A percentile compares a stretch with the other conserved stretches of the same genome.
phyloP scores from a whole-genome alignment of 2,113 vertebrate species.

The Ictalurus punctatus region DNA sequence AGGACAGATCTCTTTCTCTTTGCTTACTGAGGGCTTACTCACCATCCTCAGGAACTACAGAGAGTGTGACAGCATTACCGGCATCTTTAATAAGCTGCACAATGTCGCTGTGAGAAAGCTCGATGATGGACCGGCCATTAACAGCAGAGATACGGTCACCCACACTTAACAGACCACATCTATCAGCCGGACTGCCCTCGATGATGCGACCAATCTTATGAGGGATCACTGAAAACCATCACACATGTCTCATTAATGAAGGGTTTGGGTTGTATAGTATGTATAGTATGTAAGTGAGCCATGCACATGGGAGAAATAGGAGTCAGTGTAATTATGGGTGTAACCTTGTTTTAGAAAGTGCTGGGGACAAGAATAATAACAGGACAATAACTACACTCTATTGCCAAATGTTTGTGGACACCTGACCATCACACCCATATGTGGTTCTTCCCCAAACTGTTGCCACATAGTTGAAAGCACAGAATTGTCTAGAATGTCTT shows the following conservation, averaged over 20 bases:
- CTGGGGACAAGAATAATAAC: not conserved
- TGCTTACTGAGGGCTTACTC: constrained; percentile 31
- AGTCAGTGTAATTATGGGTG: not conserved
- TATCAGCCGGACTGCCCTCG: constrained; percentile 92
- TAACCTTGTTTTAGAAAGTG: not conserved
- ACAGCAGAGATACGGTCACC: constrained; percentile 94
- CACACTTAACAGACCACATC: constrained; percentile 87
- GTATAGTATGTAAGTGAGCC: not conserved
- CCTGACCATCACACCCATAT: not conserved
- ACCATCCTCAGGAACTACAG: constrained; percentile 93
- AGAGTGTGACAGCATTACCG: constrained; percentile 86
- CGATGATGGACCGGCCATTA: constrained; percentile 88
- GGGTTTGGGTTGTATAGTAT: not conserved
- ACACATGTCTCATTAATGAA: constrained; percentile 33
- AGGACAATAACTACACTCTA: not conserved
- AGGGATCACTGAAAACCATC: constrained; percentile 82
- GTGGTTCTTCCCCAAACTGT: not conserved
- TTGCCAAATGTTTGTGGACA: not conserved
- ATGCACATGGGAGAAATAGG: not conserved
- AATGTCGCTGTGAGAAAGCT: constrained; percentile 91
- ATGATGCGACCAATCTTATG: constrained; percentile 98
- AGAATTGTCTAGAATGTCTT: not conserved
- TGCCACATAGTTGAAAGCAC: not conserved
- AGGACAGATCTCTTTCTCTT: not conserved
- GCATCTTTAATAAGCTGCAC: constrained; percentile 98